These are phyloP conservation scores for Pogonocherus hispidulus DNA, from an alignment of 2,888 invertebrate genomes.

Conservation along the genomic window DNA sequence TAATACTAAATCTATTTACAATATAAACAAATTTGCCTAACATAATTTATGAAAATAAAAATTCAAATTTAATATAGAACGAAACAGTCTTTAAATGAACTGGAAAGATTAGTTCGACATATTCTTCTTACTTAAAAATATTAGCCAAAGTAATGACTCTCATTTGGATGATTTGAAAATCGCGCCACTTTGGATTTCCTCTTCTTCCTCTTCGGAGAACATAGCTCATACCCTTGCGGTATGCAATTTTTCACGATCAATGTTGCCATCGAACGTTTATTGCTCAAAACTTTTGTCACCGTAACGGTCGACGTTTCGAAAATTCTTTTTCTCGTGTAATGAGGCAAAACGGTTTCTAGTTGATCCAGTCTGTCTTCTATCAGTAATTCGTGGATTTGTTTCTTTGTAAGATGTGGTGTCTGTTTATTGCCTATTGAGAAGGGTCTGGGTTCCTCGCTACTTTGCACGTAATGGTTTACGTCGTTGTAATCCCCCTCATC, in stretches of 20 bases:
- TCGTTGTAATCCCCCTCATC: constrained; percentile 5
- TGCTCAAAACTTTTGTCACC: constrained; percentile 63
- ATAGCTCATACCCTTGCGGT: constrained; percentile 63
- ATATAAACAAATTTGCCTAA: neutral
- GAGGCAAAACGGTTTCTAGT: constrained; percentile 64
- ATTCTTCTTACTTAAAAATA: no score
- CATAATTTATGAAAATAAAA: no score
- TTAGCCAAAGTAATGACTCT: constrained; percentile 48
- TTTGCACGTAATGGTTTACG: constrained; percentile 29
- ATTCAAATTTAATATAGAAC: no score
- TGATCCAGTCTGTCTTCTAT: constrained; percentile 66
- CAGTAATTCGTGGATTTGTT: constrained; percentile 59
- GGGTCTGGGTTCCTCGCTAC: constrained; percentile 53
- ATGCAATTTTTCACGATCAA: constrained; percentile 65
- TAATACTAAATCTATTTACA: neutral
- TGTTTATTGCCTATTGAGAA: constrained; percentile 42
- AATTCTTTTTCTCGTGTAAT: constrained; percentile 62
- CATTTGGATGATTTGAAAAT: constrained; percentile 39
- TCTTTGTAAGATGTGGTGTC: constrained; percentile 56
- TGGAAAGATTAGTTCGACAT: no score
- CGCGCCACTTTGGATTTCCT: constrained; percentile 55
- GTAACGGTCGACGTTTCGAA: constrained; percentile 66
- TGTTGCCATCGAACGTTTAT: constrained; percentile 62
- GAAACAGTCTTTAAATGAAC: no score
- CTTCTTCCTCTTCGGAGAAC: constrained; percentile 53